Evolutionary conservation across 2,113 vertebrate genomes (phyloP), one percentile per base, ranked within the genome.

Genomic region (Coryphaenoides rupestris): DNA sequence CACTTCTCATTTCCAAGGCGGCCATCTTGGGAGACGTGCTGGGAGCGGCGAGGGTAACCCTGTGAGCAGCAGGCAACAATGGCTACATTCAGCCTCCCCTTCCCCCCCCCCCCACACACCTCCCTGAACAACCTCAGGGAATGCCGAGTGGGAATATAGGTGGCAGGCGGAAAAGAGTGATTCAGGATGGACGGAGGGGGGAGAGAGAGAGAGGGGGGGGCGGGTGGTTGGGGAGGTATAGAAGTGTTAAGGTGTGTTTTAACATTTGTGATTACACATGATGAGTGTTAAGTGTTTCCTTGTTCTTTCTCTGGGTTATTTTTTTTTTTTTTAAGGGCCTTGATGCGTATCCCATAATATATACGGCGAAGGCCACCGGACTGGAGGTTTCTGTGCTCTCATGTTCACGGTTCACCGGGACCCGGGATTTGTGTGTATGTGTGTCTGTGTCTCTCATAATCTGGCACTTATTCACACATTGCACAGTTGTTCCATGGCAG

Each of bases 1-100:
- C 88, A 81, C 77, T 84, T 84, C 75, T 86, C 74, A 85, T 91
- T 90, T 84, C 67, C 81, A 80, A 63, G 81, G 75, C 47, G 21
- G 55, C n/a, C n/a, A n/a, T 45, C 50, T 46, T 33, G 62, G 62
- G 62, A 54, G 28, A 2, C 26, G 23, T n/a, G 33, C 33, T 40
- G 33, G 7, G 73, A 60, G 57, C 57, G 76, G 70, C 21, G 12
- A 60, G 4, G 62, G 70, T 62, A 71, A 74, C 76, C 55, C 14
- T 63, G 19, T 4, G 22, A 57, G 58, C 65, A 2, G 19, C 1
- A 47, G 66, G 74, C 67, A 82, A 87, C 84, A 87, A 85, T 78
- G 68, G 62, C 55, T 28, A 12, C 82, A 88, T 87, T 88, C 80
- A 84, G 77, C 28, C 28, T n/a, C n/a, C n/a, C 69, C 50, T 67